Evolutionary conservation across 2,797 vertebrate species (phyloP).

Genomic region (Capromys pilorides): DNA sequence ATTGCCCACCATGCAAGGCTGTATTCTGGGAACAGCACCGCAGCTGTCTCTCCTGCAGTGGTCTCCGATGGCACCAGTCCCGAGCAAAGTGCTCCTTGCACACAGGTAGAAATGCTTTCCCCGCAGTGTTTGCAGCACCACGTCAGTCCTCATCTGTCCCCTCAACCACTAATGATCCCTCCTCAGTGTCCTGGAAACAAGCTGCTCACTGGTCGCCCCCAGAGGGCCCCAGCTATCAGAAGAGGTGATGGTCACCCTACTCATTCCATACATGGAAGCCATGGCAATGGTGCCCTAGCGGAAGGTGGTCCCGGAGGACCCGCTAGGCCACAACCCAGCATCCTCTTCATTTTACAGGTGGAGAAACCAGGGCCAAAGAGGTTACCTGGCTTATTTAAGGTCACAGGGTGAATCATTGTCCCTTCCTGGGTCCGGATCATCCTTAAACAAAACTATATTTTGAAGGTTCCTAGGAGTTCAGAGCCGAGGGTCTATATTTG

Average conservation of each 20-base stretch:
- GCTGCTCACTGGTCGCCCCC: neutral
- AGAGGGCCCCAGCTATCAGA: neutral
- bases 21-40: neutral
- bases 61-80: neutral
- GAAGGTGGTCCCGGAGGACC: neutral
- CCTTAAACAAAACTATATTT: constrained; percentile 15
- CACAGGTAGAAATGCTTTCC: constrained; percentile 36
- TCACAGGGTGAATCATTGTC: neutral
- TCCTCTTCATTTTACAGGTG: neutral
- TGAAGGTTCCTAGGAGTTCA: constrained; percentile 22
- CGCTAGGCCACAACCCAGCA: neutral
- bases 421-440: constrained; percentile 18
- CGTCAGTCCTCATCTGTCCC: constrained; percentile 73
- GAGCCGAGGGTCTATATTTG: constrained; percentile 3
- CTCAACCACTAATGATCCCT: constrained; percentile 61
- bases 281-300: neutral
- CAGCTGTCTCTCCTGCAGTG: neutral
- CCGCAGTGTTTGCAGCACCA: neutral
- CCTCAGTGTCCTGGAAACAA: neutral
- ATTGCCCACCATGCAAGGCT: neutral
- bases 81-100: neutral
- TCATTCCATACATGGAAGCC: neutral
- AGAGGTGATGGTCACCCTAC: neutral
- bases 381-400: constrained; percentile 47
- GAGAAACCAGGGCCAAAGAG: constrained; percentile 13